Evolutionary conservation across 2,888 invertebrate genomes (phyloP), one percentile per base, ranked within the genome.

Genomic region (Morinoia aosen): DNA sequence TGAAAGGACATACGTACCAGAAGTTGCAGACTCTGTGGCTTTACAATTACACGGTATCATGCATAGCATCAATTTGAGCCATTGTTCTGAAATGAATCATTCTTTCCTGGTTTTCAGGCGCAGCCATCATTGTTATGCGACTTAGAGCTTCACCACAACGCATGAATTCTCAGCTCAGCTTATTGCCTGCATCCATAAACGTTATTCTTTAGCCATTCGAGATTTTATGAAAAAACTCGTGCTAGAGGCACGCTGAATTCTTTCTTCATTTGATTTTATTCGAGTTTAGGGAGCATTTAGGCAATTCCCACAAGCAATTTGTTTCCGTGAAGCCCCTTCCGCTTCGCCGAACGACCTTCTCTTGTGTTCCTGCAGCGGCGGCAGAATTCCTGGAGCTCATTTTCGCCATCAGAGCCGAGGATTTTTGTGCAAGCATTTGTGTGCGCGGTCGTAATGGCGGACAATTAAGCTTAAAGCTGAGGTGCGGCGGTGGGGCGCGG

Each of bases 381-480:
- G 76, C 76, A 76, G 40, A 90, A 90, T 93, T 93, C 93, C 93
- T 57, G 25, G 16, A 56, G 93, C 93, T 93, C 93, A 57, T 93
- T 93, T 93, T 57, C 93, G 58, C 57, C 57, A 57, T 93, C 93
- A 48, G 93, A 14, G 40, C 48, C 12, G 93, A 33, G 93, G 57
- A 93, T 93, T 93, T 93, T 93, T 93, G 93, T 93, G 57, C 25
- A 93, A 57, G 93, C 57, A 90, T 90, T 93, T 93, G 93, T 58
- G 93, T 48, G 93, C 57, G 93, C 25, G 93, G 93, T 33, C 25
- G 58, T 56, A 93, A 93, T 57, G 93, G 93, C 14, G 19, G 93
- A 57, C 93, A 93, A 93, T 93, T 93, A 93, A 93, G 57, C 93
- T 93, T 93, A 93, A 93, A 93, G 93, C 57, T 93, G 93, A 39